Evolutionary conservation across 2,797 vertebrate genomes (phyloP), one percentile per base, ranked within the genome.

Genomic region (Taenioides sp.): DNA sequence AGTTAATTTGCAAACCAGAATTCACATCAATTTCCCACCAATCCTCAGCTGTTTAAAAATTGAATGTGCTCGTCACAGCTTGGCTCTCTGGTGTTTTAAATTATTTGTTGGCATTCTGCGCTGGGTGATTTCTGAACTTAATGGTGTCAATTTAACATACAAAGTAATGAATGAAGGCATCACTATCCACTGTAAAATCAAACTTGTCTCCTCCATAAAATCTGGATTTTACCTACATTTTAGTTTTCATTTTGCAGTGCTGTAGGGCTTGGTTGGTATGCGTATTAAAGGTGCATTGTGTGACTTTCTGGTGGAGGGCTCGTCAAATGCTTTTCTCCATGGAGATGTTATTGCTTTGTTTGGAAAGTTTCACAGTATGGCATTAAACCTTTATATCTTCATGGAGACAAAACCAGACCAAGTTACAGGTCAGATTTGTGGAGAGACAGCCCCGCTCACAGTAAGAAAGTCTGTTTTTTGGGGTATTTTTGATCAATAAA

Each of bases 11-110:
- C 50, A 5, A 43, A 54, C 16, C 2, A 43, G 37, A 72, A 27
- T 60, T 61, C 34, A 23, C 27, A 49, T 71, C 27, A 71, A 66
- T 57, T 61, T 63, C n/a, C 20, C 47, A 27, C 7, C 20, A 65
- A 52, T 68, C 50, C n/a, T n/a, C 25, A n/a, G 0, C n/a, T 69
- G 11, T 73, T 43, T 34, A 4, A 0, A 40, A 76, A 67, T 67
- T 25, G 0, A 70, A 59, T 22, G 31, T 10, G 4, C 22, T 14
- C 22, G 2, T 55, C 5, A 34, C 18, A 11, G 52, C 27, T 18
- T 10, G 18, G 7, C 22, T 34, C 49, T 25, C n/a, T 28, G n/a
- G n/a, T 63, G 27, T 70, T 67, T 23, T 23, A 12, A 69, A 67
- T 76, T 17, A 62, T 73, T 37, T 75, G 18, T 27, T 31, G 4